Percentiles rank a stretch among this genome's conserved stretches.
These are phyloP conservation scores for Euglossa dilemma DNA, from an alignment of 1,140 invertebrate genomes.

Conservation along the genomic window DNA sequence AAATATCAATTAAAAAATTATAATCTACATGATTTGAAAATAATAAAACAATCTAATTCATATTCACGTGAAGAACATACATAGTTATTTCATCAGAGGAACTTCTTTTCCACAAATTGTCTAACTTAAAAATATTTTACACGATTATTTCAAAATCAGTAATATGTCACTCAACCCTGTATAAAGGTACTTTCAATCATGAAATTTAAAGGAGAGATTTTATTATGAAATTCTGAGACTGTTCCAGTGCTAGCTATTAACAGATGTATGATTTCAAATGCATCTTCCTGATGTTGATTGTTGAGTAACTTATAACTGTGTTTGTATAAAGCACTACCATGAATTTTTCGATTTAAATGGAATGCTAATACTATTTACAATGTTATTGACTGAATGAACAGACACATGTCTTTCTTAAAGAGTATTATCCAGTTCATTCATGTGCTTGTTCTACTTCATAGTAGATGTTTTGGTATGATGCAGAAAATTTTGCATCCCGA, in stretches of 20 bases:
- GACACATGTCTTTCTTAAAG: conserved; percentile 54
- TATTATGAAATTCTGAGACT: conserved; percentile 2
- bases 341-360: conserved; percentile 44
- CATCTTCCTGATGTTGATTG: not conserved
- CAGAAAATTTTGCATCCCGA: conserved; percentile 48
- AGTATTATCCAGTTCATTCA: conserved; percentile 53
- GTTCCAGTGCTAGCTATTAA: not conserved
- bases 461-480: conserved; percentile 56
- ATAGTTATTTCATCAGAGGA: not conserved
- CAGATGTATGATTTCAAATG: not conserved
- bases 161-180: conserved; percentile 13
- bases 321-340: conserved; percentile 35
- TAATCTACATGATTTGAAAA: not conserved
- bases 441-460: conserved; percentile 64
- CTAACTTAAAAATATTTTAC: conserved; percentile 18
- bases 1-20: conserved; percentile 23
- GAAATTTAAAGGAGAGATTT: not conserved
- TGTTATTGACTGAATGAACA: conserved; percentile 57
- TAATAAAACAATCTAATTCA: conserved; percentile 4
- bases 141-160: conserved; percentile 6
- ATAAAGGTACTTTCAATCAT: conserved; percentile 18
- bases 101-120: conserved; percentile 10
- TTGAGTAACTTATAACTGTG: conserved; percentile 33
- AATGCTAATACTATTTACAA: conserved; percentile 65
- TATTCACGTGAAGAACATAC: not conserved